Percentiles rank a stretch among this genome's conserved stretches.
These are phyloP conservation scores for Threskiornis aethiopicus DNA, from an alignment of 2,797 vertebrate genomes.

Conservation along the genomic window DNA sequence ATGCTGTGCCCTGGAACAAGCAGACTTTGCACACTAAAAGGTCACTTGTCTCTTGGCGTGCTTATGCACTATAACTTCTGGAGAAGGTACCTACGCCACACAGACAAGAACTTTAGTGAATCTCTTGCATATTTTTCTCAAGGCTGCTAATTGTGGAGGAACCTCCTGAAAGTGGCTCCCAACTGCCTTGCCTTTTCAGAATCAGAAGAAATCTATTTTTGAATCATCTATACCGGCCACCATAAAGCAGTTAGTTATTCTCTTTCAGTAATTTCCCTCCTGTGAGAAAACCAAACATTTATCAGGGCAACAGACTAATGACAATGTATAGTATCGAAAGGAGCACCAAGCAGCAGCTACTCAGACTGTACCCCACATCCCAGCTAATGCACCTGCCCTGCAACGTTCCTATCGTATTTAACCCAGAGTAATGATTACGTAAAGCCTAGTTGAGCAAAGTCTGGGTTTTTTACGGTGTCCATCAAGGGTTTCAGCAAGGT, in stretches of 20 bases:
- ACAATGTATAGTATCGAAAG: background rate
- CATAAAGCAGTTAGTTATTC: background rate
- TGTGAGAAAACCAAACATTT: background rate
- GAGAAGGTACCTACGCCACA: background rate
- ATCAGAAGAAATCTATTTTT: background rate
- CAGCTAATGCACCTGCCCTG: background rate
- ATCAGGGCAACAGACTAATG: background rate
- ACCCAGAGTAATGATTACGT: background rate
- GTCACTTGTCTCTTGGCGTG: background rate
- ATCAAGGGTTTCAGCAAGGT: background rate
- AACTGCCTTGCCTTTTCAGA: background rate
- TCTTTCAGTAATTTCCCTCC: background rate
- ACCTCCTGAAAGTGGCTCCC: background rate
- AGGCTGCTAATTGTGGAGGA: background rate
- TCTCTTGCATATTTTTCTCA: background rate
- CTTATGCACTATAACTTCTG: background rate
- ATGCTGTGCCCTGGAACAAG: background rate
- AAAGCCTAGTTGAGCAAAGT: background rate
- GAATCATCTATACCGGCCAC: background rate
- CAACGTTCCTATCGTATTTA: background rate
- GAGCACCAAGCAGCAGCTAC: background rate
- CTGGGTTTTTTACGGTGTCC: background rate
- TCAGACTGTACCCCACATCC: background rate
- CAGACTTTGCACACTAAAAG: background rate
- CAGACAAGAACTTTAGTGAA: background rate